Conservation (phyloP, 2,797 vertebrate genomes). For the Echiichthys vipera region DNA sequence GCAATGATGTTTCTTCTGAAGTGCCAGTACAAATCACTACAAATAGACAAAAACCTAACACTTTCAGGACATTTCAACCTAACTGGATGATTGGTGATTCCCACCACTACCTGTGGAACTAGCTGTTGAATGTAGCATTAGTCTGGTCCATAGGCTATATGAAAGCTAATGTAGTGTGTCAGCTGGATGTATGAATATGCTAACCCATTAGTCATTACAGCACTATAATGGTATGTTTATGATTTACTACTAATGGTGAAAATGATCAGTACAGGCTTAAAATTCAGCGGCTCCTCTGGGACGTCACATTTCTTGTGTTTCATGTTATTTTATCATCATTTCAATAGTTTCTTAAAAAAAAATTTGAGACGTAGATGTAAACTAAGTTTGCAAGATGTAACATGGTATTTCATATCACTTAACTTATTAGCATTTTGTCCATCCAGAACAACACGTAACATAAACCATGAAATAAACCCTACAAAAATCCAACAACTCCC, state of each 20-base stretch:
- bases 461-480: neutral
- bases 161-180: neutral
- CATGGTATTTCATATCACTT: neutral
- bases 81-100: neutral
- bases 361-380: too few relatives aligned
- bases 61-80: neutral
- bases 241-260: neutral
- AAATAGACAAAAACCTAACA: neutral
- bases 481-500: neutral
- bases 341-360: too few relatives aligned
- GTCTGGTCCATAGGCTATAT: too few relatives aligned
- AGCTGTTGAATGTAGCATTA: too few relatives aligned
- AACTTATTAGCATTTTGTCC: neutral
- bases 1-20: neutral
- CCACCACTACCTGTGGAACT: too few relatives aligned
- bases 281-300: neutral
- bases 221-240: neutral
- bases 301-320: neutral
- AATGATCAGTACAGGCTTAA: neutral
- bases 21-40: neutral
- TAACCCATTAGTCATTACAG: neutral
- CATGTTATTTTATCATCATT: neutral
- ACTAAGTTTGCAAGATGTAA: neutral
- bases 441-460: neutral
- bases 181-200: neutral